A percentile compares a stretch with the other conserved stretches of the same genome.
Conservation (phyloP, 2,888 invertebrate species). For the Apodemia hepburni region DNA sequence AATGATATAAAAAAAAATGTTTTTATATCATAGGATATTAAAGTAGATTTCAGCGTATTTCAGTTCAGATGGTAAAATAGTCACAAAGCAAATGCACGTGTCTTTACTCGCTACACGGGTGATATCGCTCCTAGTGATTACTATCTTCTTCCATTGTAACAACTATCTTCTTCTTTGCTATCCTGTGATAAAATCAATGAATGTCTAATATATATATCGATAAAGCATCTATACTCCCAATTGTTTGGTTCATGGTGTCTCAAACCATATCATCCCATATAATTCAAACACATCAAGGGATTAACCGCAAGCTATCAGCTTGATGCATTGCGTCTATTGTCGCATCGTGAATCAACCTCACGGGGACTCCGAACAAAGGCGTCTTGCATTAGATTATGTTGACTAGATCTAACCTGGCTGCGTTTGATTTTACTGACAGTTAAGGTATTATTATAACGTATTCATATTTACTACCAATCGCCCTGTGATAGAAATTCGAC, state of each 20-base stretch:
- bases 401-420: neutral
- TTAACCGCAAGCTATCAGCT: conserved; percentile 50
- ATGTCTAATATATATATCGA: neutral
- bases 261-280: conserved; percentile 18
- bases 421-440: neutral
- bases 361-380: neutral
- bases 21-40: too few relatives aligned
- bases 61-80: too few relatives aligned
- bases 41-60: too few relatives aligned
- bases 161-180: too few relatives aligned
- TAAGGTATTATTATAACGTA: neutral
- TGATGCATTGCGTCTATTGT: conserved; percentile 61
- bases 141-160: too few relatives aligned
- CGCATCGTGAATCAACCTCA: conserved; percentile 32
- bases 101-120: too few relatives aligned
- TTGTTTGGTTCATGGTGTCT: conserved; percentile 1
- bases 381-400: conserved; percentile 10
- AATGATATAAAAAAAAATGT: too few relatives aligned
- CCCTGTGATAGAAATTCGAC: too few relatives aligned
- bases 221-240: neutral
- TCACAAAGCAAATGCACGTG: too few relatives aligned
- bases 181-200: too few relatives aligned
- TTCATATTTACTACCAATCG: too few relatives aligned
- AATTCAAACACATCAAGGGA: conserved; percentile 36
- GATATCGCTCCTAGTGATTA: too few relatives aligned